A percentile compares a stretch with the other conserved stretches of the same genome.
Conservation (phyloP, 2,113 vertebrate genomes). For the Ctenodactylus gundi region DNA sequence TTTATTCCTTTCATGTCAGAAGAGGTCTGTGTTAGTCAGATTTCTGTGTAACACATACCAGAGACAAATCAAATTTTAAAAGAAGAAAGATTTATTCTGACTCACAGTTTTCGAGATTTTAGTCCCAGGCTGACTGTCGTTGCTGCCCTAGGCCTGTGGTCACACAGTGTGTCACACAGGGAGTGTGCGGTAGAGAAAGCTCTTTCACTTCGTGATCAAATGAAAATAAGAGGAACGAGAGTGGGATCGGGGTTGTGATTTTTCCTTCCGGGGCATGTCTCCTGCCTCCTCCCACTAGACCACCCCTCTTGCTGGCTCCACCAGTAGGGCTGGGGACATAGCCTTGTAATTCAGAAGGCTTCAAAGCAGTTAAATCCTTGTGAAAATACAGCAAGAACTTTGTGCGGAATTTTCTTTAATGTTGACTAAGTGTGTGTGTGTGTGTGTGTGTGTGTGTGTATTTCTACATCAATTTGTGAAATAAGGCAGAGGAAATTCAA, state of each 20-base stretch:
- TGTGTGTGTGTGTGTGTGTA: background rate
- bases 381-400: background rate
- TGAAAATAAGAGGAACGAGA: background rate
- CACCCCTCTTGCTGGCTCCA: background rate
- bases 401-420: background rate
- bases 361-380: background rate
- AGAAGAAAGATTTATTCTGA: background rate
- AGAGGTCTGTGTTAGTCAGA: background rate
- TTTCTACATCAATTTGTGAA: background rate
- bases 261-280: too few relatives aligned
- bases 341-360: too few relatives aligned
- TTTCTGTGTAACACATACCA: background rate
- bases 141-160: background rate
- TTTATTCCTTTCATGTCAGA: background rate
- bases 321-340: background rate
- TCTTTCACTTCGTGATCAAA: background rate
- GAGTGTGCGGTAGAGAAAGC: background rate
- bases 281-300: background rate
- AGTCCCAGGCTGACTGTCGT: too few relatives aligned
- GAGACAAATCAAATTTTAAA: background rate
- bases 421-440: constrained; percentile 10
- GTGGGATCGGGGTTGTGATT: too few relatives aligned
- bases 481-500: background rate
- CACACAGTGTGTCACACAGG: background rate
- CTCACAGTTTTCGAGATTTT: background rate